phyloP scores from a whole-genome alignment of 2,113 vertebrate species.

The Pseudorhombus dupliciocellatus region DNA sequence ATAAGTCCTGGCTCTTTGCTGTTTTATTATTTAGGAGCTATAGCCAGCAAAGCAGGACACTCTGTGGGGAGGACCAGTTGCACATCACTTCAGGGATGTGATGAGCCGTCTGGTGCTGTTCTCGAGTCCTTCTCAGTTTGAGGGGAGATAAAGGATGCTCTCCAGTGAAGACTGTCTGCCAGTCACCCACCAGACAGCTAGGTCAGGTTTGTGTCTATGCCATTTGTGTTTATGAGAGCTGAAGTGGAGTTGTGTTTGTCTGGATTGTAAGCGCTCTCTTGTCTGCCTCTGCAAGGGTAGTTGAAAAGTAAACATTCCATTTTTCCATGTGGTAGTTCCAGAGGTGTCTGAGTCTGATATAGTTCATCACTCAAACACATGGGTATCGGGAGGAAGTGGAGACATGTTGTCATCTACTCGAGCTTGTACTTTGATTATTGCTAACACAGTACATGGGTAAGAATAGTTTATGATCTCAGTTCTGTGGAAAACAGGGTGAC shows the following conservation, averaged over 20 bases:
- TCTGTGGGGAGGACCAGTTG: conserved; percentile 18
- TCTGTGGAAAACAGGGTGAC: neutral
- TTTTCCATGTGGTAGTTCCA: neutral
- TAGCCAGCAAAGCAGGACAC: conserved; percentile 22
- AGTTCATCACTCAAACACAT: neutral
- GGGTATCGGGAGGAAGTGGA: too few relatives aligned
- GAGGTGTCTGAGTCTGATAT: neutral
- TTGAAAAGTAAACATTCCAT: conserved; percentile 61
- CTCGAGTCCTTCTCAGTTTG: conserved; percentile 45
- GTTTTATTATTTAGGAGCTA: conserved; percentile 62
- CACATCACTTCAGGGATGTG: conserved; percentile 25
- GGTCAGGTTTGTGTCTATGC: conserved; percentile 57
- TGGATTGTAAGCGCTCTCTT: conserved; percentile 5
- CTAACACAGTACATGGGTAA: too few relatives aligned
- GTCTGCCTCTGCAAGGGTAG: conserved; percentile 46
- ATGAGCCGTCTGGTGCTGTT: conserved; percentile 20
- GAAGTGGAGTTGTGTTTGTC: conserved; percentile 37
- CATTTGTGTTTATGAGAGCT: conserved; percentile 65
- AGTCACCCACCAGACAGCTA: conserved; percentile 29
- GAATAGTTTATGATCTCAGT: neutral
- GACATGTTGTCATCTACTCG: too few relatives aligned
- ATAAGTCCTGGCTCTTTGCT: conserved; percentile 58
- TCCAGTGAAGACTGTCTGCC: conserved; percentile 29
- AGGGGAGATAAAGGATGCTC: conserved; percentile 33
- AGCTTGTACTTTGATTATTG: too few relatives aligned